phyloP scores from a whole-genome alignment of 2,113 vertebrate species.

The Xiphophorus couchianus region DNA sequence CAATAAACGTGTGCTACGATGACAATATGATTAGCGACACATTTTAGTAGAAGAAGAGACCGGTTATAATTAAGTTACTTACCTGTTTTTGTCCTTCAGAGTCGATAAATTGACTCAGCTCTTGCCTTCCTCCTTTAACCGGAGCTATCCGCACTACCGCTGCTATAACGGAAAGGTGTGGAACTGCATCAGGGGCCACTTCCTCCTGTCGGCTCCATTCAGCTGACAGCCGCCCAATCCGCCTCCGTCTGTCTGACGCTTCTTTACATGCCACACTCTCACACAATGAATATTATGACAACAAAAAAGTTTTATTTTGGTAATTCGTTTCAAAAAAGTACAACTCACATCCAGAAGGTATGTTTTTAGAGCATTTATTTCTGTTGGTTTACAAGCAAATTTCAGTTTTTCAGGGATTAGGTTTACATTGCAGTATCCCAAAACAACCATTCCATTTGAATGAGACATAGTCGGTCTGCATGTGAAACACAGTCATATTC shows the following conservation, averaged over 20 bases:
- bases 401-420: neutral
- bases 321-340: neutral
- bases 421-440: too few species aligned
- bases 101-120: constrained; percentile 51
- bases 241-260: neutral
- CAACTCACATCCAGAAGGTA: too few species aligned
- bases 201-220: constrained; percentile 70
- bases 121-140: constrained; percentile 68
- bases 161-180: constrained; percentile 83
- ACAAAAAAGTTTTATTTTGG: neutral
- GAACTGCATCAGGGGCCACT: constrained; percentile 76
- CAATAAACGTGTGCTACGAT: neutral
- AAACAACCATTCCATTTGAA: too few species aligned
- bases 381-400: neutral
- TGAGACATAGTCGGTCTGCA: too few species aligned
- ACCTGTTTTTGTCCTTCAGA: constrained; percentile 57
- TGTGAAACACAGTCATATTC: too few species aligned
- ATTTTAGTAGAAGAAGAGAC: neutral
- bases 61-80: constrained; percentile 20
- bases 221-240: constrained; percentile 18
- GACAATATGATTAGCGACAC: neutral
- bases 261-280: neutral
- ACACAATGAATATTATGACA: neutral
- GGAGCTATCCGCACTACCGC: constrained; percentile 69
- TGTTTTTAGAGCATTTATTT: neutral